Base-by-base conservation (phyloP, 2,797 vertebrate genomes). In the Poecilia wingei region DNA sequence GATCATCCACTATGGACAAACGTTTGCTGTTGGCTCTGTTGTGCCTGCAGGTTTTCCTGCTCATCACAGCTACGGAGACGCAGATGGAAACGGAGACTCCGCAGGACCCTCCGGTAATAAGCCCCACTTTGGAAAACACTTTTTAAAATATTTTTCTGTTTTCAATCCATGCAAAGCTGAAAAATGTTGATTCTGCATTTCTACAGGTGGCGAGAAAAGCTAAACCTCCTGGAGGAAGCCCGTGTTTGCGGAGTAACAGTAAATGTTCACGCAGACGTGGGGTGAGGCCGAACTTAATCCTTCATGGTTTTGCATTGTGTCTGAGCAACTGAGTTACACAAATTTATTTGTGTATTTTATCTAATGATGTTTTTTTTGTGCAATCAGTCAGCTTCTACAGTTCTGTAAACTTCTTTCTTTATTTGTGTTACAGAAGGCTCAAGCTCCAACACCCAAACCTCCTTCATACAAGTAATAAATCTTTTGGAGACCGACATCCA, bases 1-100 rank as follows among this genome's bases (percentile, higher is more conserved):
- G 33, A 41, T n/a, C 80, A 47, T 72, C 78, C 79, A 25, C 4
- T 81, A 93, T 94, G 93, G 86, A 81, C 74, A 55, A 28, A 13
- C 31, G 18, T 66, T 74, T 77, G n/a, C 51, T 81, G 25, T 31
- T 81, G 70, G 41, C 57, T 43, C 59, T 81, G 43, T 39, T 77
- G 75, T 80, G 77, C 69, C 78, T 91, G 64, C 90, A 88, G 82
- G 73, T 72, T 22, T 77, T 84, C 46, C 78, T 91, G 84, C 55
- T 92, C 71, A 61, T 81, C 57, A 69, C 51, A 8, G 55, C 77
- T 75, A 76, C 59, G 14, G 46, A 68, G 28, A 53, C 36, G 31
- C 75, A 61, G 18, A 74, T 41, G 33, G 46, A 68, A 16, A 28
- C 46, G 16, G 77, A 59, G 18, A 53, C 64, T 59, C 6, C 12